Conservation (phyloP, 2,113 vertebrate species). For the Brienomyrus longianalis region DNA sequence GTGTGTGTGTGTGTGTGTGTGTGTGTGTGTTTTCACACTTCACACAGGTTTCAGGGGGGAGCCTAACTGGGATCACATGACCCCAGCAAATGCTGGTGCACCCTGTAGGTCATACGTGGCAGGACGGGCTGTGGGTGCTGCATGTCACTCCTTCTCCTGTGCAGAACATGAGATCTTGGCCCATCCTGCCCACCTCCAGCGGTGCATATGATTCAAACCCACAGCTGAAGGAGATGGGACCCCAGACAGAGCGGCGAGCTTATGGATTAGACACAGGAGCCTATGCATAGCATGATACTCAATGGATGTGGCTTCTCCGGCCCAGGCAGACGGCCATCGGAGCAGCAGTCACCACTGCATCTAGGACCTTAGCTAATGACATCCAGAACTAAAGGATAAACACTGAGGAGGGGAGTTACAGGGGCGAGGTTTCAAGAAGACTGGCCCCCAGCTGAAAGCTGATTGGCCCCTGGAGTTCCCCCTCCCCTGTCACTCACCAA, state of each 20-base stretch:
- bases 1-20: neutral
- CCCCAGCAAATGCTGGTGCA: neutral
- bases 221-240: neutral
- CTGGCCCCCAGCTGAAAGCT: no score
- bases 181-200: neutral
- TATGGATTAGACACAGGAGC: neutral
- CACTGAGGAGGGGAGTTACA: neutral
- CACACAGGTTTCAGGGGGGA: neutral
- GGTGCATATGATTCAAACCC: neutral
- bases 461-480: neutral
- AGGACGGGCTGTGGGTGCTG: neutral
- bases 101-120: neutral
- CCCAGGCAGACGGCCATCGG: neutral
- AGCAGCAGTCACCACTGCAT: neutral
- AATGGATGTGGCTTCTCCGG: no score
- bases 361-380: neutral
- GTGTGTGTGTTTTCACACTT: neutral
- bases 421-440: neutral
- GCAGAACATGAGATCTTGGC: neutral
- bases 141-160: no score
- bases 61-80: neutral
- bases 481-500: neutral
- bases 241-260: neutral
- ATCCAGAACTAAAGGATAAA: neutral
- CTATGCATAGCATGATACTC: neutral